Percentiles rank a stretch among this genome's conserved stretches.
Evolutionary conservation across 2,113 vertebrate genomes (phyloP).

Genomic region (Zapornia atra): DNA sequence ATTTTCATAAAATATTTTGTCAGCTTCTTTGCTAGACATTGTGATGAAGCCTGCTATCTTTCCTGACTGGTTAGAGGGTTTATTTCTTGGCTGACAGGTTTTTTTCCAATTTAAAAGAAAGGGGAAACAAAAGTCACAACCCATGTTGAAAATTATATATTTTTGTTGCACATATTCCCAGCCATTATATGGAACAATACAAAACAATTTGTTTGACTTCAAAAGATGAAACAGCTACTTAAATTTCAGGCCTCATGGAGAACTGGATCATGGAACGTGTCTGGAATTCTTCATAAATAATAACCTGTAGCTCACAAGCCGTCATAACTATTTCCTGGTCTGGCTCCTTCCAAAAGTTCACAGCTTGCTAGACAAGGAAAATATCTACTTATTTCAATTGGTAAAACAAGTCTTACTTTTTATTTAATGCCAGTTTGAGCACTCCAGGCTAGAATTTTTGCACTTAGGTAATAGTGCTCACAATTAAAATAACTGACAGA

Average conservation of each 20-base stretch:
- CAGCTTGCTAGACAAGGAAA: not conserved
- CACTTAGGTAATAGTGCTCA: not conserved
- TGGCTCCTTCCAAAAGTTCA: not conserved
- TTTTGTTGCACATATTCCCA: not conserved
- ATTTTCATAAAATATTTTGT: conserved; percentile 16
- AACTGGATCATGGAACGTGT: not conserved
- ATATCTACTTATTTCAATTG: not conserved
- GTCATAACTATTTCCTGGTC: not conserved
- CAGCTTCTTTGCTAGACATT: not conserved
- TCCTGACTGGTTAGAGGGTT: not conserved
- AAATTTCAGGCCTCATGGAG: not conserved
- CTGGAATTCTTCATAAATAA: conserved; percentile 2
- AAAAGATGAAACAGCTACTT: not conserved
- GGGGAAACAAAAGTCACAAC: not conserved
- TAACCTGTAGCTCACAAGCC: not conserved
- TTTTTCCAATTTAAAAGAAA: not conserved
- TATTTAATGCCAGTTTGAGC: not conserved
- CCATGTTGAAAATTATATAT: not conserved
- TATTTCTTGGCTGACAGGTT: not conserved
- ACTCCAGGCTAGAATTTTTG: not conserved
- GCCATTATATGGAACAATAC: not conserved
- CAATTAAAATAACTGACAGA: conserved; percentile 30
- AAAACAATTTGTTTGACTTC: not conserved
- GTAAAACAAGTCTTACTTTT: not conserved
- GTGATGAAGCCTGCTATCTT: not conserved